Evolutionary conservation across 2,113 vertebrate genomes (phyloP).

Genomic region (Lota lota): DNA sequence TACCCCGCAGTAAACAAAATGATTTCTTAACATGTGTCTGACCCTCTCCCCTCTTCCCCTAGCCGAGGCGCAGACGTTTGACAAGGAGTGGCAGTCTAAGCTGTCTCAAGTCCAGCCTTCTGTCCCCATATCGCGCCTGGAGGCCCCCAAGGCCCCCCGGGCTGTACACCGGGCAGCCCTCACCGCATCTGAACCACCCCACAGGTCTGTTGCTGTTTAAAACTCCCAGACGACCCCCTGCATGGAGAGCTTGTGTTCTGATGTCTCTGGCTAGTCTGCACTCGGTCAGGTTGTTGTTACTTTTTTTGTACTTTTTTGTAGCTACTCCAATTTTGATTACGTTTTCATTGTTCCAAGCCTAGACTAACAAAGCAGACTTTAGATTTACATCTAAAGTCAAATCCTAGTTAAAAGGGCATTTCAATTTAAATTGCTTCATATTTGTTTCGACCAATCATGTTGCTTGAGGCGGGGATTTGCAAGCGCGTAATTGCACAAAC

Average conservation of each 20-base stretch:
- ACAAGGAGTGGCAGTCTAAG: constrained; percentile 86
- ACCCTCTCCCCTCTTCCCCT: neutral
- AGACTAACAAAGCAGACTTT: too few relatives aligned
- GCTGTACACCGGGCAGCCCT: constrained; percentile 57
- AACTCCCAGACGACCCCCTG: too few relatives aligned
- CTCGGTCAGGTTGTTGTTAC: neutral
- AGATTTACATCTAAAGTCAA: too few relatives aligned
- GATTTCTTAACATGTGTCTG: constrained; percentile 23
- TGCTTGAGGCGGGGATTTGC: too few relatives aligned
- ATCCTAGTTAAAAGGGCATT: too few relatives aligned
- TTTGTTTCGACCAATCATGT: too few relatives aligned
- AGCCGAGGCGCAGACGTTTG: constrained; percentile 87
- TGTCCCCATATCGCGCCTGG: constrained; percentile 47
- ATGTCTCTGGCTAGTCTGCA: neutral
- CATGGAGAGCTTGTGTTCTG: too few relatives aligned
- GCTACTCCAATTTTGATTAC: too few relatives aligned
- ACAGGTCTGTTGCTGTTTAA: constrained; percentile 67
- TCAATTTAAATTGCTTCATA: too few relatives aligned
- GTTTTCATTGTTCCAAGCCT: neutral
- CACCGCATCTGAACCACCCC: constrained; percentile 35
- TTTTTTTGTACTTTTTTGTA: neutral
- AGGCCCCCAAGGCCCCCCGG: constrained; percentile 55
- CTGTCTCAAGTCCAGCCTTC: constrained; percentile 74
- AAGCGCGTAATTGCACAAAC: too few relatives aligned
- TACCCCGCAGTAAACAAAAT: neutral